These are phyloP conservation scores for Thymallus thymallus DNA, from an alignment of 2,113 vertebrate genomes.

Conservation along the genomic window DNA sequence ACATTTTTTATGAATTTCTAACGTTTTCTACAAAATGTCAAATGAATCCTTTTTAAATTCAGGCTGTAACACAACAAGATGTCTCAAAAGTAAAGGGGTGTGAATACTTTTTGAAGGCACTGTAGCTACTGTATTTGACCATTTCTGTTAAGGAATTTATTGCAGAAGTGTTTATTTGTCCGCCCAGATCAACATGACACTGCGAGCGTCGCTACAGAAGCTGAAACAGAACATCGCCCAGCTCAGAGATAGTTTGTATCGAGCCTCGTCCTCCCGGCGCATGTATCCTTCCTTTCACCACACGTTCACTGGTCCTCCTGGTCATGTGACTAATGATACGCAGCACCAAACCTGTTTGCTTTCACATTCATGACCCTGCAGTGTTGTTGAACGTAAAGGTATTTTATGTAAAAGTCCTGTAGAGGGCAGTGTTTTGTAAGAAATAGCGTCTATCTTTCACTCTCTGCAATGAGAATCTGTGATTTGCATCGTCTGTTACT, in stretches of 20 bases:
- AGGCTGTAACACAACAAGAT: no score
- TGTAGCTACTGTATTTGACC: not conserved
- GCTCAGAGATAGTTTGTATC: slow-evolving; percentile 84
- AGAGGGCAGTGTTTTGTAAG: slow-evolving; percentile 62
- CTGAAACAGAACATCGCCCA: slow-evolving; percentile 86
- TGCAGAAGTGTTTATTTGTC: slow-evolving; percentile 18
- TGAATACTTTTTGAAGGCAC: no score
- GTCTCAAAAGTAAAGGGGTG: no score
- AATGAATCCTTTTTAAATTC: no score
- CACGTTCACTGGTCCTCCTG: not conserved
- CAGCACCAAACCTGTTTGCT: not conserved
- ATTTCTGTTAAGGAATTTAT: not conserved
- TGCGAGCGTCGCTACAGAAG: slow-evolving; percentile 85
- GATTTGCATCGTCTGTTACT: not conserved
- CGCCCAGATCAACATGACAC: slow-evolving; percentile 84
- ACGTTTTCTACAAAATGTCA: no score
- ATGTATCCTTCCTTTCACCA: slow-evolving; percentile 82
- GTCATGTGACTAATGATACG: slow-evolving; percentile 23
- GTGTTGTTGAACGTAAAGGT: not conserved
- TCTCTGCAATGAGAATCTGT: not conserved
- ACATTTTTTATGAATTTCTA: no score
- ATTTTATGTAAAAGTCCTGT: slow-evolving; percentile 16
- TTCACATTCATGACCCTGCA: slow-evolving; percentile 18
- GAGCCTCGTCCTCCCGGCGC: slow-evolving; percentile 79
- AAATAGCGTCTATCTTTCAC: not conserved